phyloP scores from a whole-genome alignment of 2,113 vertebrate genomes.

The Cephalopterus ornatus region DNA sequence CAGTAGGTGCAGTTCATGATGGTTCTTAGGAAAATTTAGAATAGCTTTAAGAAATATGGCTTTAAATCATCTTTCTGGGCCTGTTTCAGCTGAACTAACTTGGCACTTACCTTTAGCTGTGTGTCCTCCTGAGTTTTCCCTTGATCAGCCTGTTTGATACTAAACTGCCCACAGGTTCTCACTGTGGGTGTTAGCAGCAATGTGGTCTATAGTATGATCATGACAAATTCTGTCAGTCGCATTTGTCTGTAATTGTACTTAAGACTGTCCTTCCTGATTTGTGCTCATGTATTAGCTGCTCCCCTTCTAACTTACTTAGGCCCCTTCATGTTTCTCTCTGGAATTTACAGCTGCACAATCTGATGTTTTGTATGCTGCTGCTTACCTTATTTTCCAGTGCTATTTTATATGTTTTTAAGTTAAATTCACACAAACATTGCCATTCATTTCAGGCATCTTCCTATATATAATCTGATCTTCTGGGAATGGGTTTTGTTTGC shows the following conservation, averaged over 20 bases:
- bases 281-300: not conserved
- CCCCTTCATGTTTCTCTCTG: not conserved
- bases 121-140: not conserved
- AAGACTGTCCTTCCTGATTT: not conserved
- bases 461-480: not conserved
- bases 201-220: not conserved
- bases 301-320: not conserved
- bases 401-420: not conserved
- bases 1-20: not conserved
- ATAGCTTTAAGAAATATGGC: not conserved
- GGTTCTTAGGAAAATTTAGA: not conserved
- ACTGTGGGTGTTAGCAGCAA: not conserved
- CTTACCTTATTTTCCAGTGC: not conserved
- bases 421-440: not conserved
- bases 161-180: not conserved
- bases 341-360: not conserved
- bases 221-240: not conserved
- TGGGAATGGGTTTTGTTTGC: not conserved
- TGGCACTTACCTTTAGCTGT: not conserved
- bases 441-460: not conserved
- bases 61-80: constrained; percentile 17
- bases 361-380: not conserved
- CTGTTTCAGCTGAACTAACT: not conserved
- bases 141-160: not conserved
- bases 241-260: not conserved